Evolutionary conservation across 2,113 vertebrate species (phyloP), one percentile per base, ranked within the genome.

Genomic region (Odobenus rosmarus): DNA sequence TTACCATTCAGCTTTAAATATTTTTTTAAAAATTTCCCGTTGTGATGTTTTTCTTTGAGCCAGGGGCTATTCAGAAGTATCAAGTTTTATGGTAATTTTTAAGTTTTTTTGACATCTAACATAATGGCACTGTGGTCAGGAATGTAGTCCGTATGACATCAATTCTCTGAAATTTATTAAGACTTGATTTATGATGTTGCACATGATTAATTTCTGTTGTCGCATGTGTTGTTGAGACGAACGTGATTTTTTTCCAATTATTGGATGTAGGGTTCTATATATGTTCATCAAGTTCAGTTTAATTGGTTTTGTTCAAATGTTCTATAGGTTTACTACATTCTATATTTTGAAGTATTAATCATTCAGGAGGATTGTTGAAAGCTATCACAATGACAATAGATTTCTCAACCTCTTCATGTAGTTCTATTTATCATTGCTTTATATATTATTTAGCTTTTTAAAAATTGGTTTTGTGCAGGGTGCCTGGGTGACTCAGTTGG

Each of bases 111-210:
- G 62, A 86, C 26, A 42, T 42, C 57, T 85, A 53, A 61, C 26
- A 77, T 72, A 93, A 91, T 19, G 23, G 28, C 49, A 61, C 28
- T 64, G 24, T 59, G 36, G 85, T 87, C 81, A 81, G 74, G 59
- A 90, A 79, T 57, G 33, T 42, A 46, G 51, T 82, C 36, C 46
- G 7, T 9, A 71, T 79, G 59, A 90, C 39, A 93, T 62, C 11
- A 83, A 1, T 83, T 87, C 76, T 97, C 71, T 77, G 92, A 86
- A 71, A 82, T 53, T 59, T 91, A 53, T 55, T 71, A 80, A 83
- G 28, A 69, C 55, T 82, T 74, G 42, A 59, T 81, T 53, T 93
- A 81, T 83, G 90, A 53, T 11, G 53, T 90, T 64, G 42, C 7
- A 46, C 28, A n/a, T 88, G 90, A 88, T 79, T 82, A 36, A 74